Base-by-base conservation (phyloP, 2,113 vertebrate species). In the Carettochelys insculpta region DNA sequence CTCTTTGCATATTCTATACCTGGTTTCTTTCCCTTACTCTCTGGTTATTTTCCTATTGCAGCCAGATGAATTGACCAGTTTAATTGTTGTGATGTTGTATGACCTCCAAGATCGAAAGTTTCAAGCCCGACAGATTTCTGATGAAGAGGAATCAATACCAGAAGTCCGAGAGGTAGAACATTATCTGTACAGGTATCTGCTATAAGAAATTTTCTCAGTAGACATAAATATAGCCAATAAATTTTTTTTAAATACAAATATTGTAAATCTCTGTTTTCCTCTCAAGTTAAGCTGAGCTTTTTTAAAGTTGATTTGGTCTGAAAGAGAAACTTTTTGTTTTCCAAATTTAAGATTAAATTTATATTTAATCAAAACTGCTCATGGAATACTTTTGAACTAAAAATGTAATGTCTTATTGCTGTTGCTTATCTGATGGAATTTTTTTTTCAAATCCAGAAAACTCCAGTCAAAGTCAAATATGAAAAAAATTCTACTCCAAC, bases 21-120 rank as follows among this genome's bases (percentile, higher is more conserved):
- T 58, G 43, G 68, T 88, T 68, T 92, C 13, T 81, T 43, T 88
- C 58, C 48, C 41, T 65, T 90, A 80, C 8, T 92, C 31, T 80
- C 38, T 54, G 2, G 31, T 16, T 95, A 43, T 90, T 96, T 94
- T 82, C 95, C 82, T 93, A 43, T 96, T 97, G 88, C 91, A 99
- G 99, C 97, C 98, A 43, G 96, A 98, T 83, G 97, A 98, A 68
- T 95, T 98, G 96, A 99, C 97, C 96, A 98, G 98, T 94, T 97
- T 99, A 92, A 97, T 98, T 85, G 97, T 98, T 22, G 98, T 99
- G 95, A 98, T 99, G 98, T 97, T 99, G 38, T 99, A 96, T 83
- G 99, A 99, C 94, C 97, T 99, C 77, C 98, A 99, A 98, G 98
- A 98, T 75, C 97, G 98, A 93, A 99, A 98, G 96, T 99, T 99